Evolutionary conservation across 2,113 vertebrate genomes (phyloP).

Genomic region (Neogobius melanostomus): DNA sequence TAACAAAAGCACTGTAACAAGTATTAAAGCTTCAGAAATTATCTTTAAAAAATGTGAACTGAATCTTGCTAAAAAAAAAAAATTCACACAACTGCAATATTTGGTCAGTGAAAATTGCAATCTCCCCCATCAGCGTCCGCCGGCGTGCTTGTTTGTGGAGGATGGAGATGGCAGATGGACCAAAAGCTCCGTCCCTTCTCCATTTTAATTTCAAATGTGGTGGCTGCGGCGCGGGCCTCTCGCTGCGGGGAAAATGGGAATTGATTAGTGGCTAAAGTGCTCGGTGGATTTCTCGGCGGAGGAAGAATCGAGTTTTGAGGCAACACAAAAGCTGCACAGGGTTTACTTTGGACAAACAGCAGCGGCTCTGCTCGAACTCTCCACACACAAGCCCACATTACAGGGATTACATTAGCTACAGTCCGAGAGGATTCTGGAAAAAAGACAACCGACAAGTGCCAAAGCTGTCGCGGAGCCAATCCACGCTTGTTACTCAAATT

Average conservation of each 20-base stretch:
- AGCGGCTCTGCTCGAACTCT: slow-evolving; percentile 19
- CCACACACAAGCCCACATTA: slow-evolving; percentile 13
- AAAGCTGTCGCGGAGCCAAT: background rate
- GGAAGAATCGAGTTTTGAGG: slow-evolving; percentile 64
- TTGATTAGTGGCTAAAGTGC: slow-evolving; percentile 73
- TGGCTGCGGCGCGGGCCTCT: slow-evolving; percentile 44
- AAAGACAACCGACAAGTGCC: background rate
- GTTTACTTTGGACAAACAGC: slow-evolving; percentile 61
- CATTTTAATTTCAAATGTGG: background rate
- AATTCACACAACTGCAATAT: too few species aligned
- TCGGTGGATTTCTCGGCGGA: slow-evolving; percentile 55
- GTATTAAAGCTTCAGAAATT: too few species aligned
- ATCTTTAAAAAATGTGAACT: too few species aligned
- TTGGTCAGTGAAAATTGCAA: too few species aligned
- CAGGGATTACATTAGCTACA: slow-evolving; percentile 3
- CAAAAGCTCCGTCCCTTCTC: background rate
- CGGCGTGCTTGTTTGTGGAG: background rate
- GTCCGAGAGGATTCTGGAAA: background rate
- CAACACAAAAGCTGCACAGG: slow-evolving; percentile 52
- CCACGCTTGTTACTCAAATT: too few species aligned
- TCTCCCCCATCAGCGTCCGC: background rate
- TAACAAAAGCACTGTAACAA: too few species aligned
- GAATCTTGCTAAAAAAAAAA: too few species aligned
- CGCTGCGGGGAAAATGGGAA: slow-evolving; percentile 69
- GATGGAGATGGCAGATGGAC: background rate